Base-by-base conservation (phyloP, 1,140 invertebrate genomes). In the Oreohelix idahoensis region DNA sequence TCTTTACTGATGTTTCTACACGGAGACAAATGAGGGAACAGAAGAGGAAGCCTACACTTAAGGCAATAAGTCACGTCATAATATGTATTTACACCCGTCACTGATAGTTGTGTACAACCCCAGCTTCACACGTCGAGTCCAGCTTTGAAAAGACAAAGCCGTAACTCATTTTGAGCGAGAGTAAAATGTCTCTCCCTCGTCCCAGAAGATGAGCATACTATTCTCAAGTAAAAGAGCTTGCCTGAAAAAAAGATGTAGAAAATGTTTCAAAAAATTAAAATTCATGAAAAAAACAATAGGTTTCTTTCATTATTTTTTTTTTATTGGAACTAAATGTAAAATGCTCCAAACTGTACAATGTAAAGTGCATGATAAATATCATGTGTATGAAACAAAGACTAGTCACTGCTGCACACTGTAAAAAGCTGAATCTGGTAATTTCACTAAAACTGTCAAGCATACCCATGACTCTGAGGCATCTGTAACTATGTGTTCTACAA, bases 281-380 rank as follows among this genome's bases (percentile, higher is more conserved):
- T n/a, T n/a, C 15, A 58, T 58, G 51, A 58, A 58, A 58, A 26
- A 58, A 58, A 58, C 51, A 58, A 58, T 58, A 58, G 51, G 53
- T n/a, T 58, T 58, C 53, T 58, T 58, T 58, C 53, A 58, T 45
- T 20, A 58, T 58, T 20, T 58, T 10, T 58, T 58, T n/a, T n/a
- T n/a, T 58, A 58, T 58, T 58, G 26, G 15, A 58, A 58, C 53
- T 58, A 23, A 58, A 58, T 58, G 20, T 58, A 58, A 58, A 58
- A 58, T 58, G 26, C 53, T 58, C 53, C 53, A 58, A 58, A 58
- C 53, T 23, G 53, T 4, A 58, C 5, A 11, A 20, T 58, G 20
- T 11, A 58, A 58, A 11, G 42, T 45, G n/a, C n/a, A n/a, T 58
- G 53, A 23, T 20, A 58, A 45, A 58, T 58, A 58, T 58, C 26